Base-by-base conservation (phyloP, 2,888 invertebrate genomes). In the Marronus borbonicus region DNA sequence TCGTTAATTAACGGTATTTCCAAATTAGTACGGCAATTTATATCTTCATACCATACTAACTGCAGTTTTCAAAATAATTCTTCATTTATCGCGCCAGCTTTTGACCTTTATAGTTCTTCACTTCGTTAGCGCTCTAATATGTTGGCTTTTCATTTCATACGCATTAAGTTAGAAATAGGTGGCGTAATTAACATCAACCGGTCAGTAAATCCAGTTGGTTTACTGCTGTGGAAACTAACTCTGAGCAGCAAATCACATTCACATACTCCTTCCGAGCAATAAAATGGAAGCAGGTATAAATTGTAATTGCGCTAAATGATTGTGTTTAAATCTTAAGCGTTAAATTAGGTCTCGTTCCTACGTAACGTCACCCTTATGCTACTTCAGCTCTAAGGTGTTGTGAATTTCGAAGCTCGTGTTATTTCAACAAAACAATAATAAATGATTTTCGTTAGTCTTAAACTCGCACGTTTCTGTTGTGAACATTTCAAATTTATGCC, bases 181-280 rank as follows among this genome's bases (percentile, higher is more conserved):
- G 72, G 14, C 17, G 44, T 60, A 74, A 74, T 74, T 74, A 74
- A 74, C 72, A 74, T 74, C 39, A 74, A 24, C n/a, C 62, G 28
- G 60, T 39, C 60, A 49, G 44, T 74, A 74, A 74, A 60, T 60
- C 28, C 60, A 74, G 24, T 52, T 58, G 49, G 24, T 68, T 68
- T 68, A 68, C 50, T 68, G 14, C 68, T 3, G 50, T 50, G 49
- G 49, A 50, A 68, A 62, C 62, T 74, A 74, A 44, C 60, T 60
- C 14, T 14, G 62, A 8, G 24, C 49, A 60, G 62, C 60, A 74
- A 74, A 74, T 74, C 58, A 49, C 60, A 31, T 60, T 10, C n/a
- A 44, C 24, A 3, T 17, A 39, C 3, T 68, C 14, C 62, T 44
- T 44, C 1, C 31, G 20, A 68, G 50, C 28, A 49, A 68, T 68